Conservation (phyloP, 2,888 invertebrate genomes). For the Aelia acuminata region DNA sequence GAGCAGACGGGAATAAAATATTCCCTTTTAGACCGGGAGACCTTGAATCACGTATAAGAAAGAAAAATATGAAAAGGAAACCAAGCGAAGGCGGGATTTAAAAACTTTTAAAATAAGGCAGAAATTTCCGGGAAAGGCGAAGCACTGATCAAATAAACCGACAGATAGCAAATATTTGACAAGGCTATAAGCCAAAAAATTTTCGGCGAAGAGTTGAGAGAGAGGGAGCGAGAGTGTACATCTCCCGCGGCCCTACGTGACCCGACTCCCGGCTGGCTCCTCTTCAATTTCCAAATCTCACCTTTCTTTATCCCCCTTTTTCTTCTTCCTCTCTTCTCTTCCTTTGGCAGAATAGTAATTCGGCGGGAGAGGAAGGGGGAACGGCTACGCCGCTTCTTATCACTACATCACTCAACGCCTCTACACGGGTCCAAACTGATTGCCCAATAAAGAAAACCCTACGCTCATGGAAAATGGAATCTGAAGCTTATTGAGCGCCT, state of each 20-base stretch:
- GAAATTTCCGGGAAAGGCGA: conserved; percentile 24
- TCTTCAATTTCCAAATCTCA: conserved; percentile 46
- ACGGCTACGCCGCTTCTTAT: neutral
- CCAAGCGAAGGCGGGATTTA: neutral
- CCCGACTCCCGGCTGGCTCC: conserved; percentile 3
- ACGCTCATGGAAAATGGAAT: neutral
- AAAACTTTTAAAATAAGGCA: conserved; percentile 38
- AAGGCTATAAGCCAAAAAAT: conserved; percentile 25
- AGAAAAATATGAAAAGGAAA: conserved; percentile 12
- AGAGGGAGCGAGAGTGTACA: neutral
- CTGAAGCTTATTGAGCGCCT: neutral
- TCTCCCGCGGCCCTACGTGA: conserved; percentile 21
- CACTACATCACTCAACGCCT: conserved; percentile 46
- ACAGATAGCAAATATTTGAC: conserved; percentile 38
- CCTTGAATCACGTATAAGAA: neutral
- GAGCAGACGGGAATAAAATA: neutral
- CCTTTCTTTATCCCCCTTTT: conserved; percentile 41
- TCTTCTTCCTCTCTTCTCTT: neutral
- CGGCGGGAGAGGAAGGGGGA: neutral
- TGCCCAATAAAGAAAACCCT: conserved; percentile 20
- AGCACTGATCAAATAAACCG: conserved; percentile 40
- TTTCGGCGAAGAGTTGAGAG: conserved; percentile 9
- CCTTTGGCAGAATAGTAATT: conserved; percentile 40
- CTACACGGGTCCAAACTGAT: neutral
- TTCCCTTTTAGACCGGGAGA: neutral